Percentiles rank a stretch among this genome's conserved stretches.
These are phyloP conservation scores for Protomyctophum bolini DNA, from an alignment of 2,113 vertebrate genomes.

Conservation along the genomic window DNA sequence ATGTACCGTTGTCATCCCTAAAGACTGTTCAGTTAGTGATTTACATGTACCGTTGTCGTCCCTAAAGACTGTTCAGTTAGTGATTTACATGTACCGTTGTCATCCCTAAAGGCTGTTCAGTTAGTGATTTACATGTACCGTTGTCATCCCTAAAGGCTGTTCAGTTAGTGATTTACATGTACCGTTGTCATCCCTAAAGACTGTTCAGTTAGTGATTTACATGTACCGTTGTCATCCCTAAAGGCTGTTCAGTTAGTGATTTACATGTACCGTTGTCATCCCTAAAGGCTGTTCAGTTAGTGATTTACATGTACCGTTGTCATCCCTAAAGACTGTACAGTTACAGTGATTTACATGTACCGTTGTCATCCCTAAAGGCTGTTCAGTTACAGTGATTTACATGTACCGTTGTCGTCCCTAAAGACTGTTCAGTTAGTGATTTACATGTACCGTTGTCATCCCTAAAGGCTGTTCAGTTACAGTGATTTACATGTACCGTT, in stretches of 20 bases:
- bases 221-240: neutral
- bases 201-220: conserved; percentile 76
- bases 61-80: conserved; percentile 84
- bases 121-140: neutral
- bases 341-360: neutral
- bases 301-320: neutral
- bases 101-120: conserved; percentile 84
- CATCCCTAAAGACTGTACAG: conserved; percentile 82
- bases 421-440: conserved; percentile 84
- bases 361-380: conserved; percentile 75
- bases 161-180: conserved; percentile 44
- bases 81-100: neutral
- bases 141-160: conserved; percentile 79
- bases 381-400: conserved; percentile 65
- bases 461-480: conserved; percentile 84
- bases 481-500: neutral
- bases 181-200: conserved; percentile 64
- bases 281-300: conserved; percentile 84
- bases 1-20: neutral
- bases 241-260: conserved; percentile 84
- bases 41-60: neutral
- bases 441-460: neutral
- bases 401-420: neutral
- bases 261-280: neutral
- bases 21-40: conserved; percentile 84